phyloP scores from a whole-genome alignment of 2,888 invertebrate genomes.

The Brassicogethes aeneus region DNA sequence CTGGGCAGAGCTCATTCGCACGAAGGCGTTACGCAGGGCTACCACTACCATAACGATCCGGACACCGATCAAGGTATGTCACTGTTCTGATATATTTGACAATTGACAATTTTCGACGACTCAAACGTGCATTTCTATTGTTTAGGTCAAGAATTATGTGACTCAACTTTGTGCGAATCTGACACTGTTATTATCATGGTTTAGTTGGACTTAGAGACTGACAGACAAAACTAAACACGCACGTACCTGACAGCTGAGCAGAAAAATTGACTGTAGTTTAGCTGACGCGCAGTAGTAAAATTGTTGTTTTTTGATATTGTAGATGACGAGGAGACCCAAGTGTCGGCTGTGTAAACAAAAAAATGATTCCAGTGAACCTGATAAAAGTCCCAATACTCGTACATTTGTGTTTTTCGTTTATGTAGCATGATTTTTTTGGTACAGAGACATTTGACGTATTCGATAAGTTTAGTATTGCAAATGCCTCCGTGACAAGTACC shows the following conservation, averaged over 20 bases:
- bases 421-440: conserved; percentile 22
- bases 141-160: conserved; percentile 18
- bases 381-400: conserved; percentile 17
- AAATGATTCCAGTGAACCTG: not conserved
- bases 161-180: conserved; percentile 26
- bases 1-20: conserved; percentile 78
- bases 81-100: too few relatives aligned
- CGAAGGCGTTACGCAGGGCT: conserved; percentile 72
- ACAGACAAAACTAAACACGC: not conserved
- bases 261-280: not conserved
- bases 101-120: conserved; percentile 17
- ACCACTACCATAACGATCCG: conserved; percentile 55
- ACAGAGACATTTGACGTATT: conserved; percentile 21
- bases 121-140: conserved; percentile 10
- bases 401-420: conserved; percentile 23
- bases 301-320: conserved; percentile 33
- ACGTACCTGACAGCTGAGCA: not conserved
- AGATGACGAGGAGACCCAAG: conserved; percentile 60
- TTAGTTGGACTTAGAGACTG: conserved; percentile 20
- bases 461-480: conserved; percentile 10
- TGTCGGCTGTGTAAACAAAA: conserved; percentile 48
- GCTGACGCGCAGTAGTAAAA: not conserved
- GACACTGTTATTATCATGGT: conserved; percentile 38
- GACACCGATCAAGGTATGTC: conserved; percentile 44
- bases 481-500: conserved; percentile 26